Evolutionary conservation across 2,888 invertebrate genomes (phyloP).

Genomic region (Oxycera nigricornis): DNA sequence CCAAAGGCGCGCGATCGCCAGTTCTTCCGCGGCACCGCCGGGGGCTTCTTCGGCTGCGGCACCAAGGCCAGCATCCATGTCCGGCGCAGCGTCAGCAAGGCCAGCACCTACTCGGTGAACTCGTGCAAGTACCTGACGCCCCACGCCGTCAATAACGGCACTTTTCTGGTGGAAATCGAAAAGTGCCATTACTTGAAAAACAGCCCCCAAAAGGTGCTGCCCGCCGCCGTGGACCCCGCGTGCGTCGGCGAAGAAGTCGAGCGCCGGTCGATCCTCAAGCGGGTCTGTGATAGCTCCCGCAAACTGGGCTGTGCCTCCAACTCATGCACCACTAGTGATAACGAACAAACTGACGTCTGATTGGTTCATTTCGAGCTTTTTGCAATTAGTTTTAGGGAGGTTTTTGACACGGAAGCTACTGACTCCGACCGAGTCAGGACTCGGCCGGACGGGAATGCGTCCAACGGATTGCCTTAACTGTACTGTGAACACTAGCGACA

Average conservation of each 20-base stretch:
- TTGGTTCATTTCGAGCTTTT: slow-evolving; percentile 16
- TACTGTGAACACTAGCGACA: slow-evolving; percentile 17
- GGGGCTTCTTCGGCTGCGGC: slow-evolving; percentile 45
- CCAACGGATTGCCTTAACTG: slow-evolving; percentile 22
- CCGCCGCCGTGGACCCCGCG: neutral
- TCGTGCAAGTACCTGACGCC: slow-evolving; percentile 60
- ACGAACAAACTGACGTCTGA: slow-evolving; percentile 58
- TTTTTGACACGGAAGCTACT: neutral
- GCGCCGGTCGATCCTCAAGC: slow-evolving; percentile 55
- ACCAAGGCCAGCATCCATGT: slow-evolving; percentile 53
- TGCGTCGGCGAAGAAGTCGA: slow-evolving; percentile 48
- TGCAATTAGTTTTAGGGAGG: neutral
- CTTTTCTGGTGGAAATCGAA: slow-evolving; percentile 45
- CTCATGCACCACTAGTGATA: slow-evolving; percentile 55
- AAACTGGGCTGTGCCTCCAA: slow-evolving; percentile 56
- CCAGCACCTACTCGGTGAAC: slow-evolving; percentile 59
- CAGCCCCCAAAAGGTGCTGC: neutral
- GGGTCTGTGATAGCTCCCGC: slow-evolving; percentile 60
- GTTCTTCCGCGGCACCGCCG: slow-evolving; percentile 52
- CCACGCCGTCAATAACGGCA: slow-evolving; percentile 44
- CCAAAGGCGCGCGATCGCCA: slow-evolving; percentile 52
- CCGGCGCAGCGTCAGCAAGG: slow-evolving; percentile 59
- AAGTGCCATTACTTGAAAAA: slow-evolving; percentile 44
- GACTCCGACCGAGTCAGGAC: neutral
- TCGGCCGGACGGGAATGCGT: slow-evolving; percentile 37